Evolutionary conservation across 2,888 invertebrate species (phyloP).

Genomic region (Metalampra italica): DNA sequence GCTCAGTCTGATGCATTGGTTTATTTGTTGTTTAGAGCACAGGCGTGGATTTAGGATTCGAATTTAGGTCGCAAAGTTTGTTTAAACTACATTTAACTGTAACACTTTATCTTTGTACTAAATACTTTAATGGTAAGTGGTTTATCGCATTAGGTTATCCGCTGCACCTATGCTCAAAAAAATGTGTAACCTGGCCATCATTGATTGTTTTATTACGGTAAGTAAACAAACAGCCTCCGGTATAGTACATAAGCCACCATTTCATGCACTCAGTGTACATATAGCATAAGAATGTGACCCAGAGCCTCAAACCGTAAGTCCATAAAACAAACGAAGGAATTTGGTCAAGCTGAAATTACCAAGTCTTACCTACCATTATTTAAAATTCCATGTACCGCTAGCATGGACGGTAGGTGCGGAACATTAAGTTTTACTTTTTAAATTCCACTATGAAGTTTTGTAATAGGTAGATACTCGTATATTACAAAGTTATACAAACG

Average conservation of each 20-base stretch:
- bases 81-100: background rate
- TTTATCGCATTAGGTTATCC: no score
- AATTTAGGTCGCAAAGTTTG: background rate
- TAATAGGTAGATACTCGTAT: no score
- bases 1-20: no score
- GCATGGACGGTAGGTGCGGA: no score
- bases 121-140: no score
- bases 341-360: constrained; percentile 8
- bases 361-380: constrained; percentile 3
- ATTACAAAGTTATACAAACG: no score
- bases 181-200: no score
- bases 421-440: background rate
- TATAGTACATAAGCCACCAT: background rate
- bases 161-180: no score
- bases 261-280: background rate
- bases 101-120: background rate
- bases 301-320: constrained; percentile 4
- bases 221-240: no score
- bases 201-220: no score
- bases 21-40: background rate
- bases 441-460: background rate
- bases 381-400: background rate
- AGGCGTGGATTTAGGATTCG: no score
- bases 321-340: constrained; percentile 9
- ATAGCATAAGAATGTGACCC: constrained; percentile 13